Evolutionary conservation across 2,797 vertebrate species (phyloP).

Genomic region (Hirundo rustica): DNA sequence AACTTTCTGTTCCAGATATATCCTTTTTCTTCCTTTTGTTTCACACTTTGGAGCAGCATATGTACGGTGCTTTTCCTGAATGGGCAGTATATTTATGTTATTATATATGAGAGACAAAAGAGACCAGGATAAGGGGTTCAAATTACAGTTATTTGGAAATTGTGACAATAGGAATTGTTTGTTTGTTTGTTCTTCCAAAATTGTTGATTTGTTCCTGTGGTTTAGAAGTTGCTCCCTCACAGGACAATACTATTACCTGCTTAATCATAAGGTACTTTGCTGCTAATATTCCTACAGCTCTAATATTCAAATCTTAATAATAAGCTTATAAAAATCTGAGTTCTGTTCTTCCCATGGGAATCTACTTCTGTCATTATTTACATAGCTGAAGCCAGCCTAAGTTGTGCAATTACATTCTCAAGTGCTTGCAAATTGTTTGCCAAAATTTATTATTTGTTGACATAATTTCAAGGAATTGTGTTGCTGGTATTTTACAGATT

Average conservation of each 20-base stretch:
- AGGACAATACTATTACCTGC: not conserved
- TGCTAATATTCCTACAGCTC: not conserved
- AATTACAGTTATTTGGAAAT: not conserved
- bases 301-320: not conserved
- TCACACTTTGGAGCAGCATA: not conserved
- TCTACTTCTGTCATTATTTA: not conserved
- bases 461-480: not conserved
- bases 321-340: not conserved
- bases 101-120: not conserved
- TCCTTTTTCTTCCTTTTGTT: slow-evolving; percentile 19
- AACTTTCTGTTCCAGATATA: not conserved
- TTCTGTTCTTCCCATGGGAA: not conserved
- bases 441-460: slow-evolving; percentile 13
- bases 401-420: slow-evolving; percentile 49
- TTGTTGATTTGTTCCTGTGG: not conserved
- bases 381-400: not conserved
- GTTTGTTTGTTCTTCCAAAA: not conserved
- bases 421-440: not conserved
- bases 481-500: not conserved
- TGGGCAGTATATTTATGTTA: not conserved
- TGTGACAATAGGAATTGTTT: not conserved
- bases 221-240: not conserved
- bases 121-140: not conserved
- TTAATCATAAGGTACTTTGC: not conserved
- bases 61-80: not conserved